phyloP scores from a whole-genome alignment of 2,888 invertebrate species.

The Acrobasis repandana region DNA sequence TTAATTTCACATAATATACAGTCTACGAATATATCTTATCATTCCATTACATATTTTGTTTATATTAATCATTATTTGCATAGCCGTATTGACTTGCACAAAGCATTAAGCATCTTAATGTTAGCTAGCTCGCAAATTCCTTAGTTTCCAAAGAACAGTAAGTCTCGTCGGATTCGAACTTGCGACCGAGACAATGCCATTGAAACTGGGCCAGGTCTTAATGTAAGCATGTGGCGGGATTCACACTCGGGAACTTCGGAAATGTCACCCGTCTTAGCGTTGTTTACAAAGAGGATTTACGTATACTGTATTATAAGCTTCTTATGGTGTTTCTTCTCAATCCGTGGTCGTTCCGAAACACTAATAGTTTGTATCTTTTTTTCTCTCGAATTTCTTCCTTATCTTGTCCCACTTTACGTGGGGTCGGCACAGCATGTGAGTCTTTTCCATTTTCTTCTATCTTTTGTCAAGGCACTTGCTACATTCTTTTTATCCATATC shows the following conservation, averaged over 20 bases:
- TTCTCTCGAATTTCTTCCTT: too few species aligned
- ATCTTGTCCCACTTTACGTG: too few species aligned
- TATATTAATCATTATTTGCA: not conserved
- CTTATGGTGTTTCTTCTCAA: too few species aligned
- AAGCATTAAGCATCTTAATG: conserved; percentile 15
- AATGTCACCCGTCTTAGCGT: conserved; percentile 1
- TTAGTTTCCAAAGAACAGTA: conserved; percentile 19
- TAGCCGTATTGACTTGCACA: conserved; percentile 12
- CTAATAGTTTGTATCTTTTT: too few species aligned
- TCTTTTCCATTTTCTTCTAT: too few species aligned
- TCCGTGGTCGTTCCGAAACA: too few species aligned
- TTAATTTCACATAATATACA: too few species aligned
- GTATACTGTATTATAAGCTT: not conserved
- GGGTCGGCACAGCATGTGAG: too few species aligned
- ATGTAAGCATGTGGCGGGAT: not conserved
- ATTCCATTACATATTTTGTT: too few species aligned
- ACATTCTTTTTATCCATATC: too few species aligned
- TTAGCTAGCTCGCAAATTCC: conserved; percentile 14
- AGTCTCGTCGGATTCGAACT: conserved; percentile 22
- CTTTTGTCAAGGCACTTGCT: too few species aligned
- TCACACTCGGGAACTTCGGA: conserved; percentile 1
- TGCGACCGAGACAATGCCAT: conserved; percentile 38
- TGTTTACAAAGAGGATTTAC: not conserved
- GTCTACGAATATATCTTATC: too few species aligned
- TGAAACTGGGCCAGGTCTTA: conserved; percentile 30